These are phyloP conservation scores for Meloidogyne hapla DNA, from an alignment of 1,140 invertebrate species.

Conservation along the genomic window DNA sequence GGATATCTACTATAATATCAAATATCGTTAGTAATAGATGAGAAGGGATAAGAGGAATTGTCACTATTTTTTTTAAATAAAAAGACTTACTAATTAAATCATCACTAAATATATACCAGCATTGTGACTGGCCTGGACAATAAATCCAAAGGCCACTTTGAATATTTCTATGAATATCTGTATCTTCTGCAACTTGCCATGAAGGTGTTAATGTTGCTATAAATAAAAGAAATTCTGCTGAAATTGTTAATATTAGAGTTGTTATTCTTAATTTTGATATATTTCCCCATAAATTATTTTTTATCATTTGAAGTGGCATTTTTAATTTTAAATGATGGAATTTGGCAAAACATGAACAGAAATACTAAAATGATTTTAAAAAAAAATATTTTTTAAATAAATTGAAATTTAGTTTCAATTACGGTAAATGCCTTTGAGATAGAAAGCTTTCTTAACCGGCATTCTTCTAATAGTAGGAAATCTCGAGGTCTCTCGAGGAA, in stretches of 20 bases:
- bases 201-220: constrained; percentile 59
- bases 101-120: constrained; percentile 64
- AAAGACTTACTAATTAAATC: constrained; percentile 47
- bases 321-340: background rate
- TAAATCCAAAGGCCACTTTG: constrained; percentile 61
- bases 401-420: no score
- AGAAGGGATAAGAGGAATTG: no score
- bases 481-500: no score
- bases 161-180: constrained; percentile 50
- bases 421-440: no score
- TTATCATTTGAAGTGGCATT: background rate
- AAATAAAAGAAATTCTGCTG: constrained; percentile 48
- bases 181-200: constrained; percentile 58
- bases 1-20: no score
- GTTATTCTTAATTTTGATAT: constrained; percentile 44
- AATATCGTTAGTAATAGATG: no score
- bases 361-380: background rate
- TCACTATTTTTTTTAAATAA: no score
- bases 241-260: constrained; percentile 42
- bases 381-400: background rate
- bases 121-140: constrained; percentile 56
- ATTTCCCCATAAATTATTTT: background rate
- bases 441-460: no score
- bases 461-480: no score
- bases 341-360: background rate